These are phyloP conservation scores for Heliconius hermathena DNA, from an alignment of 1,140 invertebrate species.

Conservation along the genomic window DNA sequence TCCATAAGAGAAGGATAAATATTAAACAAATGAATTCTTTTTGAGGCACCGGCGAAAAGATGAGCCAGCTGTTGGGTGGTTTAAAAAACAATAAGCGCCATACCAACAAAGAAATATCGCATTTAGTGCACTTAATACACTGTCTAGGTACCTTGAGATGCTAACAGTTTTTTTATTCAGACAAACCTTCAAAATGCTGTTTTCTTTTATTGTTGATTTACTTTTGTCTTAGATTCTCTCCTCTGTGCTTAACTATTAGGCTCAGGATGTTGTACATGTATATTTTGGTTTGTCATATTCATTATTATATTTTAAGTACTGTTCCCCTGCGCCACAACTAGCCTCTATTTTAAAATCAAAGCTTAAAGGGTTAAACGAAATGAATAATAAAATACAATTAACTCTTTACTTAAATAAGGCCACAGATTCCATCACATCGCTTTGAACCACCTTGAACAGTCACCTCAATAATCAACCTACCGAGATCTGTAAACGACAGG, in stretches of 20 bases:
- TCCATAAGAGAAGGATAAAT: slow-evolving; percentile 15
- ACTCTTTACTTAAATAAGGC: slow-evolving; percentile 30
- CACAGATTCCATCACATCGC: slow-evolving; percentile 33
- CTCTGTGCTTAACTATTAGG: too few relatives aligned
- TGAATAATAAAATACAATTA: slow-evolving; percentile 18
- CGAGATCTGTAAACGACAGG: slow-evolving; percentile 37
- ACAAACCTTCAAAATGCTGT: too few relatives aligned
- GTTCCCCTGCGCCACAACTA: too few relatives aligned
- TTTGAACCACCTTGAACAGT: slow-evolving; percentile 36
- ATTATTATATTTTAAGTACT: too few relatives aligned
- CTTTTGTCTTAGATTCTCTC: too few relatives aligned
- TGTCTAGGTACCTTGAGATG: too few relatives aligned
- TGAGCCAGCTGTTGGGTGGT: not conserved
- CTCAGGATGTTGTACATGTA: too few relatives aligned
- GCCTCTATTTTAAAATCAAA: too few relatives aligned
- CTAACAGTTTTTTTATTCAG: too few relatives aligned
- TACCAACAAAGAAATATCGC: not conserved
- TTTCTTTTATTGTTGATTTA: too few relatives aligned
- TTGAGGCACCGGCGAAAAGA: not conserved
- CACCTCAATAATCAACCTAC: slow-evolving; percentile 38
- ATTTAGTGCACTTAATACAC: too few relatives aligned
- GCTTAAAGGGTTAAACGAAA: not conserved
- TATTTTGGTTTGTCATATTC: too few relatives aligned
- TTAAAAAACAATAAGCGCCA: not conserved
- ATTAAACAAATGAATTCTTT: not conserved